These are phyloP conservation scores for Diloba caeruleocephala DNA, from an alignment of 2,888 invertebrate species.

Conservation along the genomic window DNA sequence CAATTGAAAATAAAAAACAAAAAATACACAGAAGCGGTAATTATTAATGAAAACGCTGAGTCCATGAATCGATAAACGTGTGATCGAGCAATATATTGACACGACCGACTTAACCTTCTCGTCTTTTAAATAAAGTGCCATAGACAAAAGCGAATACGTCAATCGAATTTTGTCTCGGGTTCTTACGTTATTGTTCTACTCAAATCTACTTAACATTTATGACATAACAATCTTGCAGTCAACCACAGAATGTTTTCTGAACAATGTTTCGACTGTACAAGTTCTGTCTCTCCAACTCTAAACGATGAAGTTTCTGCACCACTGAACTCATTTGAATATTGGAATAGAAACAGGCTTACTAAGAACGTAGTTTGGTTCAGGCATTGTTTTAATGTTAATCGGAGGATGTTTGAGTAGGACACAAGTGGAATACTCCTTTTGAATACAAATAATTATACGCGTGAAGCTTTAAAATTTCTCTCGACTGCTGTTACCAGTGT, in stretches of 20 bases:
- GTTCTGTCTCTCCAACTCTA: constrained; percentile 45
- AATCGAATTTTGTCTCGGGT: constrained; percentile 12
- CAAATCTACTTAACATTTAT: constrained; percentile 30
- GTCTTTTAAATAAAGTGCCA: neutral
- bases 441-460: constrained; percentile 44
- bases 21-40: too few relatives aligned
- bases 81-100: neutral
- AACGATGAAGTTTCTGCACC: constrained; percentile 69
- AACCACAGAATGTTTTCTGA: constrained; percentile 36
- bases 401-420: constrained; percentile 70
- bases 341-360: constrained; percentile 65
- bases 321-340: constrained; percentile 79
- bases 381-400: constrained; percentile 78
- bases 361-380: constrained; percentile 61
- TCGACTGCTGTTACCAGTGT: constrained; percentile 62
- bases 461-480: constrained; percentile 66
- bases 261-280: constrained; percentile 46
- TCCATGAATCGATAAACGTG: neutral
- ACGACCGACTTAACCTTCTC: neutral
- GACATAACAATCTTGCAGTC: constrained; percentile 21
- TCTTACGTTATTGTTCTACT: constrained; percentile 8
- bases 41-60: neutral
- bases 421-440: constrained; percentile 60
- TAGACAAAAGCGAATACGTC: too few relatives aligned
- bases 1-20: neutral